Evolutionary conservation across 1,140 invertebrate species (phyloP), one percentile per base, ranked within the genome.

Genomic region (Lepidurus couesii): DNA sequence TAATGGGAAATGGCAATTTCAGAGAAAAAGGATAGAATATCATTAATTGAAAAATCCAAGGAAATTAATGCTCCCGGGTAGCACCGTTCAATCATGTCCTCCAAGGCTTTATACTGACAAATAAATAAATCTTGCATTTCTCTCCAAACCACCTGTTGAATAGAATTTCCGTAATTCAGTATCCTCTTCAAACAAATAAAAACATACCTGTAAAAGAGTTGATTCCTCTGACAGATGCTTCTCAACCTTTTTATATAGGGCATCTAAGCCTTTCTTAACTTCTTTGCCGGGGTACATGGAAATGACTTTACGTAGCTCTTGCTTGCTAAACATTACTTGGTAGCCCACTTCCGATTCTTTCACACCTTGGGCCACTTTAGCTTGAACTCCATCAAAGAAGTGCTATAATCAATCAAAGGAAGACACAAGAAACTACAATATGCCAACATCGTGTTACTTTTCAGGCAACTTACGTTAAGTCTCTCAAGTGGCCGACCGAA

Each of bases 71-170:
- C 94, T 79, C 94, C 95, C 16, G 96, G 95, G 88, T 99, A 99
- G 86, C 98, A 99, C 81, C 94, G 90, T 82, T 95, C 92, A 83
- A 99, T 97, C 79, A 98, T 88, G 81, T 95, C 92, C 87, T 98
- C 94, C 81, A 98, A 92, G 81, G 92, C 91, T 85, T 96, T 97
- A 84, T 98, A 96, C 85, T 99, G 97, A 81, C 93, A 91, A 81
- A 99, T 95, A 86, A 99, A 99, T 88, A 99, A 96, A 85, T 98
- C 94, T 88, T 98, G 96, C 97, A 99, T 99, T 82, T 96, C 95
- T 84, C 95, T 90, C 98, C 98, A 99, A 76, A 99, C 97, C 65
- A 98, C 95, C 92, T 94, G 82, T 43, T 85, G 86, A 80, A 45
- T 4, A 34, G 4, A 21, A 78, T 13, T 7, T 16, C 21, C 42